phyloP scores from a whole-genome alignment of 2,888 invertebrate species.

The Ornithoptera priamus region DNA sequence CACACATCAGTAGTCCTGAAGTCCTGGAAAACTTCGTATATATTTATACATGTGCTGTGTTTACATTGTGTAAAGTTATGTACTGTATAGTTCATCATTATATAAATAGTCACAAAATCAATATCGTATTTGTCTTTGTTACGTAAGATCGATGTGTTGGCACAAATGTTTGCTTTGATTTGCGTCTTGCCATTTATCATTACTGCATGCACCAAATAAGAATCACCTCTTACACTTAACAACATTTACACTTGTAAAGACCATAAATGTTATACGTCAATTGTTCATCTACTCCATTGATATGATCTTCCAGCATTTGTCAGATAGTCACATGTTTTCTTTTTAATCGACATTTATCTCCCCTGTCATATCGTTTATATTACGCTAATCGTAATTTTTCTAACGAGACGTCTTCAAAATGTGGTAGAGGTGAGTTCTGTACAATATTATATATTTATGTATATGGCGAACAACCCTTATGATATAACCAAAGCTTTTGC shows the following conservation, averaged over 20 bases:
- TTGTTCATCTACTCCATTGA: conserved; percentile 50
- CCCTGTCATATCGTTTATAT: conserved; percentile 16
- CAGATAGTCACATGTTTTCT: conserved; percentile 80
- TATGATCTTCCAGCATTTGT: conserved; percentile 83
- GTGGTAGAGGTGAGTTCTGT: conserved; percentile 74
- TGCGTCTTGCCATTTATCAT: conserved; percentile 49
- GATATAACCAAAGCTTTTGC: conserved; percentile 44
- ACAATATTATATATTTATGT: conserved; percentile 39
- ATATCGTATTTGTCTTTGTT: conserved; percentile 18
- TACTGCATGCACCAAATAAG: conserved; percentile 66
- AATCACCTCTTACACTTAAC: conserved; percentile 70
- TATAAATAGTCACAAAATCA: background rate
- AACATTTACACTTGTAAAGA: conserved; percentile 61
- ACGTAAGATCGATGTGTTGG: conserved; percentile 28
- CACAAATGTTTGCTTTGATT: conserved; percentile 57
- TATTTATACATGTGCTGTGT: background rate
- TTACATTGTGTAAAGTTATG: background rate
- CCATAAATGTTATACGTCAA: conserved; percentile 60
- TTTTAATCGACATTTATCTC: conserved; percentile 40
- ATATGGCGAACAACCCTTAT: conserved; percentile 6
- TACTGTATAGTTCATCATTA: background rate
- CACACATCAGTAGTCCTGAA: background rate
- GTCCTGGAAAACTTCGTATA: background rate
- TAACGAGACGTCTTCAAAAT: conserved; percentile 35
- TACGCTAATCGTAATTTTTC: conserved; percentile 11